These are phyloP conservation scores for Mastigias papua DNA, from an alignment of 30 jellyfish, hydroid and myxozoan species.

Conservation along the genomic window DNA sequence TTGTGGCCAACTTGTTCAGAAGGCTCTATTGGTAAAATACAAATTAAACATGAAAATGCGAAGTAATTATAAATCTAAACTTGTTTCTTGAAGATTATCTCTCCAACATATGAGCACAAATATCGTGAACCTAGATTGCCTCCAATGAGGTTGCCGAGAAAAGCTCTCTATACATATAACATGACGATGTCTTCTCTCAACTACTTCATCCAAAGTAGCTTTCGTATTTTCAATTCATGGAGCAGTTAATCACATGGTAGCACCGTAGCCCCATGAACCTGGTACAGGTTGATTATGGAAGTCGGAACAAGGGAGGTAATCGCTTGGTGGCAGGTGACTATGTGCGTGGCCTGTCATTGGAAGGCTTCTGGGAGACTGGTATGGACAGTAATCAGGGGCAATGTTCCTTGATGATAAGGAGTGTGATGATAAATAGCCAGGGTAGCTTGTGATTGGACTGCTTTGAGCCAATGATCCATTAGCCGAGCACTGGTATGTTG, in stretches of 20 bases:
- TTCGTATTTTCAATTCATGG: neutral
- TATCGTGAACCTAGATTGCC: neutral
- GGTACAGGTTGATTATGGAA: constrained; percentile 75
- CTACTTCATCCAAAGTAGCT: too few species aligned
- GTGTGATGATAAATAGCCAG: constrained; percentile 76
- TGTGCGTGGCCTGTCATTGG: constrained; percentile 73
- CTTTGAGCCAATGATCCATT: constrained; percentile 70
- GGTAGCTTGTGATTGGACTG: constrained; percentile 80
- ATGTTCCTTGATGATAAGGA: constrained; percentile 57
- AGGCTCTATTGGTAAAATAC: too few species aligned
- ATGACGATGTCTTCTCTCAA: too few species aligned
- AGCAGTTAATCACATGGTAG: constrained; percentile 65
- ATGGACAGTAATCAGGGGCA: constrained; percentile 86
- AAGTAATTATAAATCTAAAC: neutral
- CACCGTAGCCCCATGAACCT: constrained; percentile 81
- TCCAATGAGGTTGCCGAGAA: too few species aligned
- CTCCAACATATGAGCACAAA: neutral
- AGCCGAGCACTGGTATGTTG: constrained; percentile 64
- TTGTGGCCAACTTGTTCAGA: too few species aligned
- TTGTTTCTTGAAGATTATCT: neutral
- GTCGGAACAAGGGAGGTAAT: constrained; percentile 80
- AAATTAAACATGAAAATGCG: too few species aligned
- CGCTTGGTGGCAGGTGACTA: constrained; percentile 71
- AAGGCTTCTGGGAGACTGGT: constrained; percentile 82
- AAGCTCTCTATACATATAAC: too few species aligned